These are phyloP conservation scores for Myotis vivesi DNA, from an alignment of 2,797 vertebrate genomes.

Conservation along the genomic window DNA sequence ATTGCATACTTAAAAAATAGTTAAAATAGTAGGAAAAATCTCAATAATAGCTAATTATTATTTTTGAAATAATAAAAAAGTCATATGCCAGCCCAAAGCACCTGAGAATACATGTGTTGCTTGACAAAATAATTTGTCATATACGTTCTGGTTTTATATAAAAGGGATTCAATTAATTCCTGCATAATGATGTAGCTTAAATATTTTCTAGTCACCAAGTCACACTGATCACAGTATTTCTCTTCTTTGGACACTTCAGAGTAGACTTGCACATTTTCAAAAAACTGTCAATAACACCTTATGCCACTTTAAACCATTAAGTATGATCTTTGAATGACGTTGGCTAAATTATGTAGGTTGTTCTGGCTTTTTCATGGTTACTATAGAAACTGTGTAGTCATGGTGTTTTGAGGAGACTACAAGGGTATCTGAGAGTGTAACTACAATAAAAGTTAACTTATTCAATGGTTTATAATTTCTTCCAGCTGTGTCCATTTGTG, in stretches of 20 bases:
- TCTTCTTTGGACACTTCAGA: neutral
- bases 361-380: slow-evolving; percentile 29
- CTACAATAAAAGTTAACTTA: slow-evolving; percentile 22
- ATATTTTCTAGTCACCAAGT: neutral
- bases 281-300: neutral
- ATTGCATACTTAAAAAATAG: neutral
- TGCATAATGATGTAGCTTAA: neutral
- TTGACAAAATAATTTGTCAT: neutral
- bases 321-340: neutral
- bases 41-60: neutral
- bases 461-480: slow-evolving; percentile 39
- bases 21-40: neutral
- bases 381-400: slow-evolving; percentile 38
- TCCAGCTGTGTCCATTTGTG: slow-evolving; percentile 48
- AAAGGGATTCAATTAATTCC: neutral
- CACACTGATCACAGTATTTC: neutral
- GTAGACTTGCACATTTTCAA: neutral
- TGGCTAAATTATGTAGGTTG: neutral
- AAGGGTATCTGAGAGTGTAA: neutral
- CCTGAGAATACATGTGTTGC: neutral
- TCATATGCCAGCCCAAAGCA: neutral
- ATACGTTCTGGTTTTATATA: neutral
- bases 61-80: neutral
- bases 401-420: neutral
- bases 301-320: neutral